Base-by-base conservation (phyloP, 1,140 invertebrate genomes). In the Drosophila novamexicana region DNA sequence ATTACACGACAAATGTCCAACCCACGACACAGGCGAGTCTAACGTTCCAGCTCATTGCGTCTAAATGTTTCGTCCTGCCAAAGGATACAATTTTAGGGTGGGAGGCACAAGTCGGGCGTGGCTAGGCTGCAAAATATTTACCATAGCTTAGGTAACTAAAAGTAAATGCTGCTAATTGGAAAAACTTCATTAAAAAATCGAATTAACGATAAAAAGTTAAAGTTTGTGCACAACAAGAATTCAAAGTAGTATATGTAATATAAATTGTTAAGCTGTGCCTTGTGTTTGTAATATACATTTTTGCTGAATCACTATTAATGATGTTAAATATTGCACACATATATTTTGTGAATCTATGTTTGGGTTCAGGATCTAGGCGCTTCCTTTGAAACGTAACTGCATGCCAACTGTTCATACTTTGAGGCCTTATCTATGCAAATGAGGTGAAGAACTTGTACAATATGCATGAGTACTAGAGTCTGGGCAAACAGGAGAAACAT, bases 31-130 rank as follows among this genome's bases (percentile, higher is more conserved):
- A 45, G 44, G 16, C 16, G n/a, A 63, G 29, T 59, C 57, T 53
- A 29, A 44, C 37, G 83, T 86, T 86, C 68, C 77, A 54, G 62
- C 76, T 86, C 68, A 86, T 86, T 86, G 83, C 83, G 53, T 61
- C 6, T 37, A 42, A 86, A 81, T 81, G 74, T 78, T 65, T 74
- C 66, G 82, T 83, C 72, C 66, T 70, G 66, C 39, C 57, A 72
- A 81, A 79, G 83, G 75, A 82, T 73, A 53, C 12, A 29, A 18
- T 2, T 47, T 36, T 16, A 18, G n/a, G 1, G 16, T 12, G n/a
- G n/a, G 22, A 29, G 4, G 5, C 22, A 22, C 22, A 22, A 22
- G 22, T 22, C 22, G 34, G 22, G n/a, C 3, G 16, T 12, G n/a
- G n/a, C 7, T 14, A 52, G 14, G 18, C 10, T 39, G 53, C 36